Conservation (phyloP, 1,140 invertebrate genomes). For the Drosophila triauraria region DNA sequence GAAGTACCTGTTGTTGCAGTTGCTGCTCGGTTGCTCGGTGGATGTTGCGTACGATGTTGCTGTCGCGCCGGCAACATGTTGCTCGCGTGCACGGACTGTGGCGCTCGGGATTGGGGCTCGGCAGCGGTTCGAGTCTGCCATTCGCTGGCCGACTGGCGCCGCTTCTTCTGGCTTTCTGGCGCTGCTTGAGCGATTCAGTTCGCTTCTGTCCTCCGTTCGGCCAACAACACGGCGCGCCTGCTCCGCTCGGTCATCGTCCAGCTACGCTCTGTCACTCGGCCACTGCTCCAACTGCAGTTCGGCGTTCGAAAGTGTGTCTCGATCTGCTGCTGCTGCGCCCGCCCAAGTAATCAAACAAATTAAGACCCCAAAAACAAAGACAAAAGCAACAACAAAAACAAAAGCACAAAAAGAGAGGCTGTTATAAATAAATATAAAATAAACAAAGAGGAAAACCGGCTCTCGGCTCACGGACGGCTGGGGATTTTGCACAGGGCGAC, state of each 20-base stretch:
- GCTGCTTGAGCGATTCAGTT: conserved; percentile 52
- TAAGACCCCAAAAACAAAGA: conserved; percentile 20
- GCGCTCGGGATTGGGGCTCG: conserved; percentile 16
- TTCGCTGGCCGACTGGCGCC: conserved; percentile 43
- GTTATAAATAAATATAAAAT: conserved; percentile 36
- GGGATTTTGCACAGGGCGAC: conserved; percentile 45
- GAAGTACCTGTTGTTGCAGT: conserved; percentile 58
- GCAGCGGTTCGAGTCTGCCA: conserved; percentile 21
- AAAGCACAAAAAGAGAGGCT: not conserved
- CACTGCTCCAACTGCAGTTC: conserved; percentile 19
- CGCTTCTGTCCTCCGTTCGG: conserved; percentile 66
- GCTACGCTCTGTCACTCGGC: not conserved
- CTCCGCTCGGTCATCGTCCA: conserved; percentile 20
- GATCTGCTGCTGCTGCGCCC: conserved; percentile 19
- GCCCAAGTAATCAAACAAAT: conserved; percentile 40
- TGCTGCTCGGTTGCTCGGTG: conserved; percentile 19
- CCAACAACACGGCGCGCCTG: conserved; percentile 66
- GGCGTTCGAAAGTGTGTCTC: conserved; percentile 28
- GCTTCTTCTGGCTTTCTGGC: conserved; percentile 19
- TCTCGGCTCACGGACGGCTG: conserved; percentile 17
- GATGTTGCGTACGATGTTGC: conserved; percentile 17
- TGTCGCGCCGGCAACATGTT: conserved; percentile 25
- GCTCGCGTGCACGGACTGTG: conserved; percentile 1
- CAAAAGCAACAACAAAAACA: not conserved
- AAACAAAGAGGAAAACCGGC: conserved; percentile 43